phyloP scores from a whole-genome alignment of 2,113 vertebrate genomes.

The Strigops habroptila region DNA sequence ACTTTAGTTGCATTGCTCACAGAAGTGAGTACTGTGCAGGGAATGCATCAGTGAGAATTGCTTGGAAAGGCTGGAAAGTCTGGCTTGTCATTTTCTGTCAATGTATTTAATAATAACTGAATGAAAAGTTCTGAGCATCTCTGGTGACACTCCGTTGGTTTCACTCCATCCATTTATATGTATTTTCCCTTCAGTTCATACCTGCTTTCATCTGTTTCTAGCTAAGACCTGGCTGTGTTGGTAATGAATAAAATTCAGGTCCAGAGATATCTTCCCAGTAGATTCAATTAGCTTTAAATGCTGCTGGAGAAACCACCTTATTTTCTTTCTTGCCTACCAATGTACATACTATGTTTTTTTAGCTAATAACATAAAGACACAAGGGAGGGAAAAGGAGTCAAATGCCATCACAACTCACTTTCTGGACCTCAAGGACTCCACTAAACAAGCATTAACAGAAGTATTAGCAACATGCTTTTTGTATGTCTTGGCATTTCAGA shows the following conservation, averaged over 20 bases:
- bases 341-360: neutral
- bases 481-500: neutral
- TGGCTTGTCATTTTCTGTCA: neutral
- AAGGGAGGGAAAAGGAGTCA: neutral
- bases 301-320: neutral
- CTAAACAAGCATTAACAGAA: too few species aligned
- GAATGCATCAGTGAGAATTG: accelerated
- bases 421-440: neutral
- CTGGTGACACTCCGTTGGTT: neutral
- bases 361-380: neutral
- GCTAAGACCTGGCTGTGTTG: neutral
- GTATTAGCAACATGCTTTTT: neutral
- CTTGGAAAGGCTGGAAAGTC: neutral
- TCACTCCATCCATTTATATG: neutral
- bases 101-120: neutral
- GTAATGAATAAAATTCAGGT: neutral
- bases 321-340: neutral
- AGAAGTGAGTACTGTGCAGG: accelerated
- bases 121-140: neutral
- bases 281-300: neutral
- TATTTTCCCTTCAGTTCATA: neutral
- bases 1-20: neutral
- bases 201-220: neutral
- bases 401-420: neutral
- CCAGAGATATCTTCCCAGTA: neutral